A percentile compares a stretch with the other conserved stretches of the same genome.
These are phyloP conservation scores for Cremastinae sp. DNA, from an alignment of 2,888 invertebrate genomes.

Conservation along the genomic window DNA sequence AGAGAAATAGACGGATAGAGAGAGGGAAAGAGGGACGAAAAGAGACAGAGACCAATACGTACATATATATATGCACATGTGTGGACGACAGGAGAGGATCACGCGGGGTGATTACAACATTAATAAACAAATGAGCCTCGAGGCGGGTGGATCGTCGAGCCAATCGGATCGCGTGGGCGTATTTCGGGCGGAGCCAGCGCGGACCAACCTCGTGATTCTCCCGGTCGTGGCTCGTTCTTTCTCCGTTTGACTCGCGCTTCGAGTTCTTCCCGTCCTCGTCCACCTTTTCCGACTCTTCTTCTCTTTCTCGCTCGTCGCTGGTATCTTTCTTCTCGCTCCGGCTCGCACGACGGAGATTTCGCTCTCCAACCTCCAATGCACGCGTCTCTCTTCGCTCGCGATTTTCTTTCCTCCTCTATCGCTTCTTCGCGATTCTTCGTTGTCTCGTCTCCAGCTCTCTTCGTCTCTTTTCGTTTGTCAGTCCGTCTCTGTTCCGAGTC, in stretches of 20 bases:
- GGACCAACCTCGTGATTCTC: slow-evolving; percentile 61
- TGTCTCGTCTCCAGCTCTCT: neutral
- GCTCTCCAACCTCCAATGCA: neutral
- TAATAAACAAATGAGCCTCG: slow-evolving; percentile 80
- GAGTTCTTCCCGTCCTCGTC: slow-evolving; percentile 24
- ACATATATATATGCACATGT: no score
- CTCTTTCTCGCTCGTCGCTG: slow-evolving; percentile 55
- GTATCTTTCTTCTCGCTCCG: neutral
- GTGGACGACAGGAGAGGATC: slow-evolving; percentile 78
- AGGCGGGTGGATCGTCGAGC: slow-evolving; percentile 75
- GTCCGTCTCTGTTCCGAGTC: neutral
- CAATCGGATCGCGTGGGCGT: slow-evolving; percentile 77
- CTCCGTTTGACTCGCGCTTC: slow-evolving; percentile 39
- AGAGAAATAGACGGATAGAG: slow-evolving; percentile 15
- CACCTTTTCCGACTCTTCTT: slow-evolving; percentile 50
- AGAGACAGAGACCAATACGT: slow-evolving; percentile 51
- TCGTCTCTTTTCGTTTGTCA: slow-evolving; percentile 27
- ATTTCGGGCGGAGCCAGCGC: slow-evolving; percentile 74
- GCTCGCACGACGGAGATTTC: slow-evolving; percentile 6
- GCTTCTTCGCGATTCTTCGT: slow-evolving; percentile 17
- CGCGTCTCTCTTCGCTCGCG: slow-evolving; percentile 27
- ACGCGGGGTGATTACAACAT: slow-evolving; percentile 79
- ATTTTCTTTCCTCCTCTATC: slow-evolving; percentile 1
- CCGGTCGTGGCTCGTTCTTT: slow-evolving; percentile 29
- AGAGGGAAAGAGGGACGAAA: slow-evolving; percentile 21